Percentiles rank a stretch among this genome's conserved stretches.
phyloP scores from a whole-genome alignment of 2,797 vertebrate genomes.

The Sebastes hubbsi region DNA sequence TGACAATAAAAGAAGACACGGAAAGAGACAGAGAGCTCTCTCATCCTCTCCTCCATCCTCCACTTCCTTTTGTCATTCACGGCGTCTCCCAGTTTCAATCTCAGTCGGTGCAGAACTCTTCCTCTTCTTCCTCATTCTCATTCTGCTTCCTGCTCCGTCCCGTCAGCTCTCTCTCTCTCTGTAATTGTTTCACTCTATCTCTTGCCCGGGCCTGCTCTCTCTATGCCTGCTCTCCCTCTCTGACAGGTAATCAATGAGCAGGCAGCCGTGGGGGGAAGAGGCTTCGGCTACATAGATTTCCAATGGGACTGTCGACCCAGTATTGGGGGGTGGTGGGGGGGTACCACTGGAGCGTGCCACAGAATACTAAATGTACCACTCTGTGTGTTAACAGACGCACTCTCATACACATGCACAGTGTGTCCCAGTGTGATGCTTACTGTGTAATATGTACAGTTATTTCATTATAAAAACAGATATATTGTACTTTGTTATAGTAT shows the following conservation, averaged over 20 bases:
- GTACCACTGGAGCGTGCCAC: slow-evolving; percentile 8
- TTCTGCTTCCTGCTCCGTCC: slow-evolving; percentile 21
- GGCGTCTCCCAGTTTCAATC: not conserved
- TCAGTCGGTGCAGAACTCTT: not conserved
- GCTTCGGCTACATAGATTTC: slow-evolving; percentile 63
- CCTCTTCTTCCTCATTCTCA: slow-evolving; percentile 28
- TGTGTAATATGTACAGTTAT: not conserved
- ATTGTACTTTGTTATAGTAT: not conserved
- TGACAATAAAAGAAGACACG: not conserved
- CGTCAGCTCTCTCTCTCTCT: slow-evolving; percentile 12
- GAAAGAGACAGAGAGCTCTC: not conserved
- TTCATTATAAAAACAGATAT: not conserved
- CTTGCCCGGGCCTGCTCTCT: slow-evolving; percentile 15
- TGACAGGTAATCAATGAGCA: slow-evolving; percentile 73
- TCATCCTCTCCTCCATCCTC: not conserved
- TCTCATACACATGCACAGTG: not conserved
- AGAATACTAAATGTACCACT: slow-evolving; percentile 29
- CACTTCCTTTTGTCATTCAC: not conserved
- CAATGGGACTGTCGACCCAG: slow-evolving; percentile 48
- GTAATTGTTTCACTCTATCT: slow-evolving; percentile 25
- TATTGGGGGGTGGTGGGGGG: not conserved
- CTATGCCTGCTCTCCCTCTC: not conserved
- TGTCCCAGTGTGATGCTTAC: not conserved
- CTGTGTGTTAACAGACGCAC: not conserved
- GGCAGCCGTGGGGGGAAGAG: slow-evolving; percentile 43